A percentile compares a stretch with the other conserved stretches of the same genome.
phyloP scores from a whole-genome alignment of 2,888 invertebrate genomes.

The Opisthograptis luteolata region DNA sequence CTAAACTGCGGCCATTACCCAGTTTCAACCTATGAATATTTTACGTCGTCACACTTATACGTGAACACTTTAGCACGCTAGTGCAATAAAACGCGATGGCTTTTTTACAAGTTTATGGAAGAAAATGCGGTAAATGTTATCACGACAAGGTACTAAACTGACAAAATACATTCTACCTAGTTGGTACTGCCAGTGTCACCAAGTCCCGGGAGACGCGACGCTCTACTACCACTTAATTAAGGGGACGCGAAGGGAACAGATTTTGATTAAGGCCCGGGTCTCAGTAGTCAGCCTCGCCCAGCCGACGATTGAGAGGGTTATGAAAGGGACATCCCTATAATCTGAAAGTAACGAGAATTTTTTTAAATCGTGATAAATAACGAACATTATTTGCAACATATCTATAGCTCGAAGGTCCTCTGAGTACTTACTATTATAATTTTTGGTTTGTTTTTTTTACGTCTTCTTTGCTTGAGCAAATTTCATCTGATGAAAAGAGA shows the following conservation, averaged over 20 bases:
- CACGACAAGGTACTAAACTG: background rate
- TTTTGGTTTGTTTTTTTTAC: too few relatives aligned
- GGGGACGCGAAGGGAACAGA: constrained; percentile 70
- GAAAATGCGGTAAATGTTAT: background rate
- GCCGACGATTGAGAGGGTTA: too few relatives aligned
- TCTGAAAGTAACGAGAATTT: too few relatives aligned
- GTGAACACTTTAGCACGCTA: background rate
- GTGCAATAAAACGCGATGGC: background rate
- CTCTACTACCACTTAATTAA: constrained; percentile 79
- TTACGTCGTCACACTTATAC: constrained; percentile 50
- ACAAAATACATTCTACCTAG: background rate
- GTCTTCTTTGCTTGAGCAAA: too few relatives aligned
- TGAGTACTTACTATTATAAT: too few relatives aligned
- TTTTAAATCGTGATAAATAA: too few relatives aligned
- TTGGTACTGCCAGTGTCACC: constrained; percentile 55
- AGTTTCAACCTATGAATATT: constrained; percentile 73
- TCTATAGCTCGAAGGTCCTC: too few relatives aligned
- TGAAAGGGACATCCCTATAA: too few relatives aligned
- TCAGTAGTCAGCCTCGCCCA: too few relatives aligned
- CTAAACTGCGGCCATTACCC: constrained; percentile 75
- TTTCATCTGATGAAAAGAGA: too few relatives aligned
- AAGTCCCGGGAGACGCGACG: constrained; percentile 65
- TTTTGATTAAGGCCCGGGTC: too few relatives aligned
- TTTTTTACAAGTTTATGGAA: background rate
- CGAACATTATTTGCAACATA: too few relatives aligned